Base-by-base conservation (phyloP, 2,113 vertebrate species). In the Oreochromis tanganicae region DNA sequence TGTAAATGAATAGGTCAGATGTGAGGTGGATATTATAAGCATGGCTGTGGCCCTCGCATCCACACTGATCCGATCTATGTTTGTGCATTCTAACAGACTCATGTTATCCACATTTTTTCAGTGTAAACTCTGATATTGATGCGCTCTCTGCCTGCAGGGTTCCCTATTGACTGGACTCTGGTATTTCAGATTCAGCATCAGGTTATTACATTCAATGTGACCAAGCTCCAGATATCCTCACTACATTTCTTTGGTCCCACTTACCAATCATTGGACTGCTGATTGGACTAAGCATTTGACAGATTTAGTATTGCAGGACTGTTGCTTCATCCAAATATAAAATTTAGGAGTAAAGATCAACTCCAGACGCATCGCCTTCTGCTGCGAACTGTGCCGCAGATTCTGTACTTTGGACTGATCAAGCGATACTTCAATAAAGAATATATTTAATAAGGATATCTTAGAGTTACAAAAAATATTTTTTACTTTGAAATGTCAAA, bases 111-210 rank as follows among this genome's bases (percentile, higher is more conserved):
- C 43, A 57, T 52, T 88, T 88, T 88, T 80, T 16, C 6, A 29
- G 32, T 71, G 85, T 32, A 80, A 88, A 85, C 81, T 83, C 79
- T 78, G 54, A 71, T 87, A 91, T 86, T 32, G 83, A 87, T 4
- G 3, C 21, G 61, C 50, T 84, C 78, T 66, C 82, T 84, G 73
- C 86, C 89, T 83, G 24, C 38, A 46, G 86, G 82, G n/a, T 38
- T 80, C 32, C 21, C 63, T 78, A 85, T 86, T 63, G 87, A 87
- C 63, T 83, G n/a, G 54, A 86, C 79, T 86, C 52, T 48, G 46
- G 66, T 54, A 66, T 68, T 86, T 81, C 61, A 43, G 66, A 86
- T 83, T 82, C 71, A 57, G 85, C 73, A 19, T 29, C 54, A 38
- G 46, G 27, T 90, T 66, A 83, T 79, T 61, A 36, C 16, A 34